Base-by-base conservation (phyloP, 2,797 vertebrate species). In the Oreochromis grahami region DNA sequence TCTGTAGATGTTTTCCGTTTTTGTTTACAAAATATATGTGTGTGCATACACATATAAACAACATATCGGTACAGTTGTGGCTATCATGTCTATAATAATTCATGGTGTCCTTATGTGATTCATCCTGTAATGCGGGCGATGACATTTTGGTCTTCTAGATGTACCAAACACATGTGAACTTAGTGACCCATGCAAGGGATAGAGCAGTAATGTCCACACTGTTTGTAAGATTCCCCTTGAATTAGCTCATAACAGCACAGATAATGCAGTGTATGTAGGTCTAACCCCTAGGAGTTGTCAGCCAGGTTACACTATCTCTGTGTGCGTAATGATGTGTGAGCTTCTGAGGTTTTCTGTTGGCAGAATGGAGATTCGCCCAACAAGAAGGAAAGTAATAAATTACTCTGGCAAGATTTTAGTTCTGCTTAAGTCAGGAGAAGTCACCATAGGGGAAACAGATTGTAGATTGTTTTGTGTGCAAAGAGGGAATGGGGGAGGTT, bases 391-490 rank as follows among this genome's bases (percentile, higher is more conserved):
- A 91, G 89, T 91, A 91, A 95, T 96, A 94, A 95, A 96, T 96
- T 93, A 95, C 91, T 89, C 87, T 84, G 85, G 87, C 86, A 90
- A 90, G 87, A 92, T 89, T 86, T 88, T 76, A 90, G 88, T 94
- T 94, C 87, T 94, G 91, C 92, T 94, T 94, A 95, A 94, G 91
- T 94, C 93, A 91, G 90, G 86, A 87, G 89, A 89, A 94, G 90
- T 85, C 92, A 92, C 91, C 85, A 79, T 34, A 56, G 93, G 90
- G 91, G 92, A 92, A 95, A 91, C 85, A 94, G 93, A 92, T 90
- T 94, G 93, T 88, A 92, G 90, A 95, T 91, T 93, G 90, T 95
- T 94, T 91, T 92, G 91, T 92, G 91, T 88, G 88, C 86, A 76
- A 78, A 84, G 81, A 77, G 77, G 41, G 85, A 89, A 83, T 52